These are phyloP conservation scores for Agrotis ipsilon DNA, from an alignment of 2,888 invertebrate species.

Conservation along the genomic window DNA sequence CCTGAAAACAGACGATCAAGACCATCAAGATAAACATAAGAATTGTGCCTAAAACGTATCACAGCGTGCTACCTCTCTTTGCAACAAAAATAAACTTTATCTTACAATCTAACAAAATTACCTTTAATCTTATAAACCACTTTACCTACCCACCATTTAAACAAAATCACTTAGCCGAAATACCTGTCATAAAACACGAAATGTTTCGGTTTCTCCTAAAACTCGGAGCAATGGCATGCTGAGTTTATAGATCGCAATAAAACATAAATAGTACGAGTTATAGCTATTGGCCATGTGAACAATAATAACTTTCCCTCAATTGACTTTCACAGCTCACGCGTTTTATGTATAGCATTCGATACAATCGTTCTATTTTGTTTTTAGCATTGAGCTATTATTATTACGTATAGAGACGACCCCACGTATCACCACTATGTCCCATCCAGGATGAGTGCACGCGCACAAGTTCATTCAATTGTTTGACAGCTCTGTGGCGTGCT, in stretches of 20 bases:
- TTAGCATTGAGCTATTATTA: no score
- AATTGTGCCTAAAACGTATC: not conserved
- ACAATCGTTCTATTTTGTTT: constrained; percentile 18
- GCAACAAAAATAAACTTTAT: not conserved
- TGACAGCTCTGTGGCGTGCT: no score
- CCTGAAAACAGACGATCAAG: no score
- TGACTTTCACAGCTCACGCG: constrained; percentile 55
- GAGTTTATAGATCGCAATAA: constrained; percentile 58
- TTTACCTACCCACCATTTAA: constrained; percentile 7
- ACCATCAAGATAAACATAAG: not conserved
- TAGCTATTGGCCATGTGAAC: constrained; percentile 45
- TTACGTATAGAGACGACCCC: no score
- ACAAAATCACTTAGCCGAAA: constrained; percentile 42
- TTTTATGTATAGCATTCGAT: constrained; percentile 38
- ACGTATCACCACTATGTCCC: no score
- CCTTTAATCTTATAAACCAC: not conserved
- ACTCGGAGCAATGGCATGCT: constrained; percentile 33
- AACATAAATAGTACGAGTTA: constrained; percentile 56
- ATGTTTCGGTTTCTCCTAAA: constrained; percentile 29
- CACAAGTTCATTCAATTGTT: no score
- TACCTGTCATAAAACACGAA: constrained; percentile 21
- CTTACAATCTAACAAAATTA: not conserved
- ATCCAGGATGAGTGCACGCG: no score
- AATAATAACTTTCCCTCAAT: constrained; percentile 60
- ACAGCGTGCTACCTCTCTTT: no score